These are phyloP conservation scores for Dorcus hopei DNA, from an alignment of 2,888 invertebrate genomes.

Conservation along the genomic window DNA sequence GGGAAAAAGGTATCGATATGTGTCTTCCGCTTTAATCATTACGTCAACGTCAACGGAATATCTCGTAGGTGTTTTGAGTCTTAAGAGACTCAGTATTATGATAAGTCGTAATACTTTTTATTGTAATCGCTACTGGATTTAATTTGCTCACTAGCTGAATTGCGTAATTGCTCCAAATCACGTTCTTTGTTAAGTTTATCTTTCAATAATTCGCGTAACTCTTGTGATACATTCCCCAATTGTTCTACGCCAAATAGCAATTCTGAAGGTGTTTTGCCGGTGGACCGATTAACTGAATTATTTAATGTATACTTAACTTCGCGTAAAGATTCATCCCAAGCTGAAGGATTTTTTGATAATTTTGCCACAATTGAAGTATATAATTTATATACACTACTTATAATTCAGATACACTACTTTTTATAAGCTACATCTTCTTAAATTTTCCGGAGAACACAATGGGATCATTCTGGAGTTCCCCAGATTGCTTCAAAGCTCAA, in stretches of 20 bases:
- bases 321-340: too few species aligned
- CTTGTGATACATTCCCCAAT: conserved; percentile 21
- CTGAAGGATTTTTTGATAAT: too few species aligned
- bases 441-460: too few species aligned
- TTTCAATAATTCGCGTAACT: conserved; percentile 10
- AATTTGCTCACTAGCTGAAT: conserved; percentile 3
- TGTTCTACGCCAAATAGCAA: conserved; percentile 33
- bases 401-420: too few species aligned
- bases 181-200: conserved; percentile 11
- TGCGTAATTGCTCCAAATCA: conserved; percentile 11
- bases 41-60: conserved; percentile 25
- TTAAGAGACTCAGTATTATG: too few species aligned
- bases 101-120: conserved; percentile 8
- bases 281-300: conserved; percentile 22
- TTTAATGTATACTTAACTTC: background rate
- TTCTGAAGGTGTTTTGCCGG: conserved; percentile 29
- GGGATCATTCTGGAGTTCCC: too few species aligned
- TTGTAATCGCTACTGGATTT: conserved; percentile 5
- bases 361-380: too few species aligned
- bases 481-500: too few species aligned
- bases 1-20: too few species aligned
- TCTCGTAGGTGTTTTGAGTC: conserved; percentile 19
- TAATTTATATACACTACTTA: too few species aligned
- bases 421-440: too few species aligned
- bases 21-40: conserved; percentile 20